Percentiles rank a stretch among this genome's conserved stretches.
Evolutionary conservation across 2,113 vertebrate species (phyloP).

Genomic region (Psophia crepitans): DNA sequence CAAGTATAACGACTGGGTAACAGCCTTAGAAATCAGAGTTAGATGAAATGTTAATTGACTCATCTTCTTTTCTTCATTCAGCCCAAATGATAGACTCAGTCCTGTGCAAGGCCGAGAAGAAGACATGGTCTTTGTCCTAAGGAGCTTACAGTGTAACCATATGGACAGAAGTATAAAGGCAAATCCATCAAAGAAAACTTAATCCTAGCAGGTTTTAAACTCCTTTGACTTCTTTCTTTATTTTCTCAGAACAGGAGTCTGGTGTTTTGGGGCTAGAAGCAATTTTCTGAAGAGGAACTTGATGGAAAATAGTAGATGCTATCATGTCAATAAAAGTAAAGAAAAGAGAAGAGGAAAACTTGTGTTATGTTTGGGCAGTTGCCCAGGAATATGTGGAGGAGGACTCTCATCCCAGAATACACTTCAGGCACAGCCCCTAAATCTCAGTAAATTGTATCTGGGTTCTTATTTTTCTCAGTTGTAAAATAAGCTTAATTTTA

Average conservation of each 20-base stretch:
- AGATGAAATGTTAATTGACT: neutral
- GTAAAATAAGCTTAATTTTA: slow-evolving; percentile 44
- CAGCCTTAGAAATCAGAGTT: neutral
- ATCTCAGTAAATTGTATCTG: slow-evolving; percentile 28
- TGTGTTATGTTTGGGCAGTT: neutral
- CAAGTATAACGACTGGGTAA: neutral
- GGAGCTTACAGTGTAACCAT: neutral
- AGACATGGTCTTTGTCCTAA: neutral
- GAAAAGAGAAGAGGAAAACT: neutral
- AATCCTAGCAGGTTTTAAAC: neutral
- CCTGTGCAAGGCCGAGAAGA: neutral
- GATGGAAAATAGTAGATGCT: neutral
- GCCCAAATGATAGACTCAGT: neutral
- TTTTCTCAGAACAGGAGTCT: neutral
- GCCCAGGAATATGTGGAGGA: slow-evolving; percentile 9
- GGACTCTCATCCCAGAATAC: neutral
- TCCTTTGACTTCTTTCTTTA: neutral
- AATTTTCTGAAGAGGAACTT: neutral
- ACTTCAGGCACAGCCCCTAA: slow-evolving; percentile 7
- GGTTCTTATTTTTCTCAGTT: slow-evolving; percentile 26
- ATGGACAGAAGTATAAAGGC: neutral
- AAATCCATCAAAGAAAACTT: neutral
- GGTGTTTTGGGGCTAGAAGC: neutral
- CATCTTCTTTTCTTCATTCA: neutral
- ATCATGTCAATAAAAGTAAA: neutral